phyloP scores from a whole-genome alignment of 2,113 vertebrate genomes.

The Thamnophis sirtalis region DNA sequence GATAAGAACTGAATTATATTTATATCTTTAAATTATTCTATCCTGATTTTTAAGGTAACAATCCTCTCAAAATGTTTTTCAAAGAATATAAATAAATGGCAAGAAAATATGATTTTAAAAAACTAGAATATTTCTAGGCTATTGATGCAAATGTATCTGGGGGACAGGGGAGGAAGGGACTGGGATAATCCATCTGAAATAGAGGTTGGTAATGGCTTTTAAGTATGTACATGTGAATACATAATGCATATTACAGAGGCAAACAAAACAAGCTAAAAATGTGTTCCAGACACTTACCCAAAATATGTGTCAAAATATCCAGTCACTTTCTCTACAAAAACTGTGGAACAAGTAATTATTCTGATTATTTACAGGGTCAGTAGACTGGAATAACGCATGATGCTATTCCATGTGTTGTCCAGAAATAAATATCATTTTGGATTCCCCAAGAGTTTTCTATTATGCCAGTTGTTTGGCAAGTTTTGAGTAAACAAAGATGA shows the following conservation, averaged over 20 bases:
- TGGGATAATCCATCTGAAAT: background rate
- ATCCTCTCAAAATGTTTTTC: background rate
- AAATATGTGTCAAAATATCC: background rate
- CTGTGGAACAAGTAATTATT: conserved; percentile 58
- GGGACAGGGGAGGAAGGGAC: accelerated
- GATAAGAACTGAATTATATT: background rate
- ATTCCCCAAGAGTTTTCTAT: accelerated
- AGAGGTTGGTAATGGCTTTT: background rate
- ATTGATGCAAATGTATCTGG: background rate
- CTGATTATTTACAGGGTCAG: conserved; percentile 17
- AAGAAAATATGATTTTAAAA: background rate
- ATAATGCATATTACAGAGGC: background rate
- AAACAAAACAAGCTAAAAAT: background rate
- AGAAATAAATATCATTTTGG: background rate
- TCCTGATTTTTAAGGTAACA: background rate
- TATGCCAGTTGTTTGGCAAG: accelerated
- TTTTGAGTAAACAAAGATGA: conserved; percentile 6
- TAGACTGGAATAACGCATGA: conserved; percentile 37
- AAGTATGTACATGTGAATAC: background rate
- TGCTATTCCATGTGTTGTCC: conserved; percentile 41
- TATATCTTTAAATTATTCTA: background rate
- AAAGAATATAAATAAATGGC: background rate
- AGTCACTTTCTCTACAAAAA: conserved; percentile 33
- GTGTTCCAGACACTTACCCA: background rate
- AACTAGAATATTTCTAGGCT: background rate